Base-by-base conservation (phyloP, 30 jellyfish, hydroid and myxozoan species). In the Morbakka virulenta region DNA sequence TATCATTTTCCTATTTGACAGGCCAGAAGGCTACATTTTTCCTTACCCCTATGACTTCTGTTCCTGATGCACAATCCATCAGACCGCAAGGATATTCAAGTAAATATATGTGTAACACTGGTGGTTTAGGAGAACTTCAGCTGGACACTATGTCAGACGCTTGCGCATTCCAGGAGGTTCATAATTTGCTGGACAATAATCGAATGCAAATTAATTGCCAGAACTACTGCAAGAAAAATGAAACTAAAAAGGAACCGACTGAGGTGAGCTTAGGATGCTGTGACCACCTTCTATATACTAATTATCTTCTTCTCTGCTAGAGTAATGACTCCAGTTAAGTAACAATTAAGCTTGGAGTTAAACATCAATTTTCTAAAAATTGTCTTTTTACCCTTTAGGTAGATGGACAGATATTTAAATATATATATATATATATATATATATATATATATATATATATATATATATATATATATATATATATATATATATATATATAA, bases 121-220 rank as follows among this genome's bases (percentile, higher is more conserved):
- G 22, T n/a, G 49, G 83, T 20, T 13, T 81, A 11, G 50, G 80
- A 11, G 86, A 74, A 2, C 25, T 74, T 14, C 50, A 28, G 17
- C 11, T 50, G 26, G 52, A 50, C 57, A 74, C 28, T 28, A 73
- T 36, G 30, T 49, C 82, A 1, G 83, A 52, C 20, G 52, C 50
- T 31, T 74, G 86, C 80, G 86, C 86, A 3, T 74, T 48, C 28
- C 62, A 17, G 17, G 30, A 31, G 49, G 86, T 74, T 36, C 82
- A 73, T 11, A 53, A 20, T 28, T 73, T 35, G 28, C 86, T 74
- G 50, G 86, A 74, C 62, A 74, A 35, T 64, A 74, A 74, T 57
- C 11, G 64, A 9, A 35, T 49, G 27, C 67, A 74, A 50, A 73
- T 62, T 21, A 25, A 35, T 50, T 74, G 86, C 53, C 32, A 74